Conservation (phyloP, 2,888 invertebrate genomes). For the Machimus rusticus region DNA sequence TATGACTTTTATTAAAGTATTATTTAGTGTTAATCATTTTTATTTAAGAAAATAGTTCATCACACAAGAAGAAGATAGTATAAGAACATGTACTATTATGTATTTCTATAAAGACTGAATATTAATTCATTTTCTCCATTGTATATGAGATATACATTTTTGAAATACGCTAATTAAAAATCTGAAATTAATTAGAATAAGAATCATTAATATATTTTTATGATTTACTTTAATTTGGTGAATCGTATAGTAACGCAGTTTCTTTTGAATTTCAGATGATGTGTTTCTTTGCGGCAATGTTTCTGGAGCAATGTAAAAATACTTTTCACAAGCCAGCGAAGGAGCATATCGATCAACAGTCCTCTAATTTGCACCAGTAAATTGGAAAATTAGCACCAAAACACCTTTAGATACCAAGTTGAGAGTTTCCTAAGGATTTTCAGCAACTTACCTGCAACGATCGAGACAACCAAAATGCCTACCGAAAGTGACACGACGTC, state of each 20-base stretch:
- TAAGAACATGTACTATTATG: no score
- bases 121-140: no score
- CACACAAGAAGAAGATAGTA: no score
- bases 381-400: neutral
- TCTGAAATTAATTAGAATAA: no score
- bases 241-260: neutral
- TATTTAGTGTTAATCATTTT: no score
- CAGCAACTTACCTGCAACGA: neutral
- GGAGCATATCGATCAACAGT: neutral
- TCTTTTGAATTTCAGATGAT: neutral
- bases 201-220: neutral
- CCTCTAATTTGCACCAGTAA: neutral
- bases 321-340: conserved; percentile 6
- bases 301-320: neutral
- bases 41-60: no score
- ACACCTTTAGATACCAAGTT: neutral
- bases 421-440: neutral
- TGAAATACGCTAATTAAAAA: no score
- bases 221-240: neutral
- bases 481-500: conserved; percentile 46
- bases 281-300: neutral
- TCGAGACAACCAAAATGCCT: conserved; percentile 43
- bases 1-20: no score
- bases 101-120: no score
- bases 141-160: no score